These are phyloP conservation scores for Dugesia japonica DNA, from an alignment of 2,888 invertebrate species.

Conservation along the genomic window DNA sequence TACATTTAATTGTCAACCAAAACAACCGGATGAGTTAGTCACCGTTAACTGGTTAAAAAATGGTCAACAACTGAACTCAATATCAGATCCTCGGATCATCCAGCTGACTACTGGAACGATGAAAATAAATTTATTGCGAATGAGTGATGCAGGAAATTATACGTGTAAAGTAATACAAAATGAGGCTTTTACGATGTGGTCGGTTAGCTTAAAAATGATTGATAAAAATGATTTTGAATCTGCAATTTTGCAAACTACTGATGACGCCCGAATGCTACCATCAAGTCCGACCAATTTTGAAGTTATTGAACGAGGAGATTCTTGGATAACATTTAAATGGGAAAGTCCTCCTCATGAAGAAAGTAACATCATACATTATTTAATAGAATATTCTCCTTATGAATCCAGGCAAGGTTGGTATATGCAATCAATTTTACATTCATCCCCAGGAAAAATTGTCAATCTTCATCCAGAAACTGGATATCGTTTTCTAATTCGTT, in stretches of 20 bases:
- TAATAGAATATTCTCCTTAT: constrained; percentile 28
- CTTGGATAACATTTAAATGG: constrained; percentile 31
- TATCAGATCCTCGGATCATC: constrained; percentile 20
- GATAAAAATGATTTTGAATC: neutral
- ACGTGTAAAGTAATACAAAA: constrained; percentile 38
- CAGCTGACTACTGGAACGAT: constrained; percentile 36
- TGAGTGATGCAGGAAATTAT: constrained; percentile 40
- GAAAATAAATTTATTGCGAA: constrained; percentile 37
- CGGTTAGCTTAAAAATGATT: constrained; percentile 20
- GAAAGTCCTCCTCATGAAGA: constrained; percentile 24
- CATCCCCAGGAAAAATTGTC: neutral
- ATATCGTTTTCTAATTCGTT: constrained; percentile 31
- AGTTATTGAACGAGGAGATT: constrained; percentile 24
- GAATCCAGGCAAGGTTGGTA: constrained; percentile 28
- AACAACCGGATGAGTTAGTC: neutral
- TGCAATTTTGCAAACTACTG: constrained; percentile 9
- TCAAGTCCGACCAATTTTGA: constrained; percentile 25
- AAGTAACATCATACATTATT: neutral
- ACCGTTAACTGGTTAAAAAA: constrained; percentile 28
- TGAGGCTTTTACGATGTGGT: constrained; percentile 16
- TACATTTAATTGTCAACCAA: constrained; percentile 25
- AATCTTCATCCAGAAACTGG: constrained; percentile 28
- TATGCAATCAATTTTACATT: neutral
- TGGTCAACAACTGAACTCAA: neutral
- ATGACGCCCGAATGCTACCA: constrained; percentile 21